A percentile compares a stretch with the other conserved stretches of the same genome.
Conservation (phyloP, 1,140 invertebrate genomes). For the Ruditapes philippinarum region DNA sequence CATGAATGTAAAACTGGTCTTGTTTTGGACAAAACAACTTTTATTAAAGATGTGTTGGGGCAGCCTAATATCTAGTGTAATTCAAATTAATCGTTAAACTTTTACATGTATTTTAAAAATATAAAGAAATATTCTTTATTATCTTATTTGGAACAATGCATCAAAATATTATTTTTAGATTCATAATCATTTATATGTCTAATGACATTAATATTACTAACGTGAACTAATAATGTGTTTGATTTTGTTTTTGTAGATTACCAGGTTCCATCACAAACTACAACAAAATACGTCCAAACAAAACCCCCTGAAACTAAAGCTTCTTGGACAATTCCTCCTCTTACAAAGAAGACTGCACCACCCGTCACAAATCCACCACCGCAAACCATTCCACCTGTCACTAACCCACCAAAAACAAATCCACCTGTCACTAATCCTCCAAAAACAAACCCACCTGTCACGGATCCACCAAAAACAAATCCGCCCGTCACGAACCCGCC, state of each 20-base stretch:
- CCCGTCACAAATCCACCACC: constrained; percentile 24
- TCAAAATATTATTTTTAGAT: no score
- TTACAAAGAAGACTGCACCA: not conserved
- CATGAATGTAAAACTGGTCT: no score
- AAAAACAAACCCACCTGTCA: not conserved
- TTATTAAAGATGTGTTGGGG: no score
- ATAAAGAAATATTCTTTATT: no score
- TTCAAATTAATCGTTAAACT: no score
- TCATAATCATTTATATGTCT: no score
- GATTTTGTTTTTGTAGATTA: not conserved
- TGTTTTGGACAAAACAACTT: no score
- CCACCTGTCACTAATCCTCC: constrained; percentile 24
- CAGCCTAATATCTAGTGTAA: no score
- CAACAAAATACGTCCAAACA: constrained; percentile 2
- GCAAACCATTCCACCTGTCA: not conserved
- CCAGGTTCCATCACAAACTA: not conserved
- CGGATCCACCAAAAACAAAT: not conserved
- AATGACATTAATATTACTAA: no score
- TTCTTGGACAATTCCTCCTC: not conserved
- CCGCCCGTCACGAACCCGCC: not conserved
- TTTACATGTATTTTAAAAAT: no score
- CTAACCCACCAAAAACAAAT: constrained; percentile 44
- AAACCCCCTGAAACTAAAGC: constrained; percentile 25
- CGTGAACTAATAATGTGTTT: no score
- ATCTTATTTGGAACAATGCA: no score